phyloP scores from a whole-genome alignment of 2,113 vertebrate species.

The Boulengeromyrus knoepffleri region DNA sequence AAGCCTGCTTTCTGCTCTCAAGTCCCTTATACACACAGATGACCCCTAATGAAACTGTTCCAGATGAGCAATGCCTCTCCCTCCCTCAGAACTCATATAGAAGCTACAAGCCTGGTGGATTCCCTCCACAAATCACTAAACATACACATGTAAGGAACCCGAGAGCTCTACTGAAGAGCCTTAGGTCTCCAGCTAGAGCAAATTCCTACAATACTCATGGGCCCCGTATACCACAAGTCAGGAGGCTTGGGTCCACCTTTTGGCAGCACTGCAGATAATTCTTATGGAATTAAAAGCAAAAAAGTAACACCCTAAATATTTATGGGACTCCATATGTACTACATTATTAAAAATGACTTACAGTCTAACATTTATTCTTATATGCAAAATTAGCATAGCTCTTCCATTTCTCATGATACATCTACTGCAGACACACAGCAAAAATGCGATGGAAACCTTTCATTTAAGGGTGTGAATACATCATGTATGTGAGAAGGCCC shows the following conservation, averaged over 20 bases:
- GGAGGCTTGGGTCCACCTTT: background rate
- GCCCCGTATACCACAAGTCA: background rate
- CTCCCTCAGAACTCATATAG: background rate
- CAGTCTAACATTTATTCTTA: conserved; percentile 2
- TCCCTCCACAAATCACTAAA: background rate
- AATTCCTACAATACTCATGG: background rate
- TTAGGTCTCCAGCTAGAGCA: background rate
- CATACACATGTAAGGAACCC: background rate
- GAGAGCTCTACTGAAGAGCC: background rate
- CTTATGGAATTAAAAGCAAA: background rate
- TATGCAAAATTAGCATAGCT: background rate
- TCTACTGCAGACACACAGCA: conserved; percentile 1
- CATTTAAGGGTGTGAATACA: background rate
- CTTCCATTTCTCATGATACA: background rate
- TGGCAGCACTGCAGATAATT: background rate
- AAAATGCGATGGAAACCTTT: background rate
- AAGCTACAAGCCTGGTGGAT: background rate
- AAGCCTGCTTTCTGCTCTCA: background rate
- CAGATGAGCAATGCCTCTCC: background rate
- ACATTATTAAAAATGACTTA: background rate
- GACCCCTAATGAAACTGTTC: background rate
- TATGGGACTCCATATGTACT: background rate
- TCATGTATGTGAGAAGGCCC: background rate
- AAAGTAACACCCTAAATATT: background rate
- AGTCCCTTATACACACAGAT: background rate